Conservation (phyloP, 2,113 vertebrate species). For the Rhodinocichla rosea region DNA sequence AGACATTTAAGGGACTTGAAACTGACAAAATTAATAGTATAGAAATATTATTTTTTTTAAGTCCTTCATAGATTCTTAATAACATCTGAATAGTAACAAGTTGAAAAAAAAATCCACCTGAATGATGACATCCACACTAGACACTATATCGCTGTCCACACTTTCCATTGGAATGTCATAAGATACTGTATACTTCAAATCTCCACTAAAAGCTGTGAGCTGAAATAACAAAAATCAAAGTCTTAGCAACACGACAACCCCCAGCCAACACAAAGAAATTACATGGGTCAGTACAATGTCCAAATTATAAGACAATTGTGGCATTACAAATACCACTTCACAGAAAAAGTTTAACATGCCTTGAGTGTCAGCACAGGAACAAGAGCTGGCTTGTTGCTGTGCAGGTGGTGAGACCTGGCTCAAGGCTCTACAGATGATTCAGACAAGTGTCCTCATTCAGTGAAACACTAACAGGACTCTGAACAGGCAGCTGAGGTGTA, state of each 20-base stretch:
- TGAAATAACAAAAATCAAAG: conserved; percentile 51
- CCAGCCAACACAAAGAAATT: neutral
- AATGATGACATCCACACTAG: conserved; percentile 76
- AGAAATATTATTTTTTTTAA: neutral
- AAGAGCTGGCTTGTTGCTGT: neutral
- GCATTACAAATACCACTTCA: neutral
- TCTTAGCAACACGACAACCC: neutral
- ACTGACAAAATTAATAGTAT: neutral
- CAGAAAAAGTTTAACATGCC: neutral
- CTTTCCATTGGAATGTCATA: conserved; percentile 78
- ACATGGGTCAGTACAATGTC: neutral
- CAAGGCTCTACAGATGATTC: neutral
- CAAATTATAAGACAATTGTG: neutral
- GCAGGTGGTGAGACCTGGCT: neutral
- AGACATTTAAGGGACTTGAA: neutral
- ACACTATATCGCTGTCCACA: conserved; percentile 69
- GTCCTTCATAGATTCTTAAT: neutral
- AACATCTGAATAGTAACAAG: neutral
- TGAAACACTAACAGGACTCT: neutral
- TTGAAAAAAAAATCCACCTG: conserved; percentile 68
- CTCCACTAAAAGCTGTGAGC: conserved; percentile 81
- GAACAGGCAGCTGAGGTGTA: neutral
- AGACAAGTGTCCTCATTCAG: neutral
- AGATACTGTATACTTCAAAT: conserved; percentile 79
- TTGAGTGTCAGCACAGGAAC: neutral